These are phyloP conservation scores for Palaemon carinicauda DNA, from an alignment of 1,140 invertebrate genomes.

Conservation along the genomic window DNA sequence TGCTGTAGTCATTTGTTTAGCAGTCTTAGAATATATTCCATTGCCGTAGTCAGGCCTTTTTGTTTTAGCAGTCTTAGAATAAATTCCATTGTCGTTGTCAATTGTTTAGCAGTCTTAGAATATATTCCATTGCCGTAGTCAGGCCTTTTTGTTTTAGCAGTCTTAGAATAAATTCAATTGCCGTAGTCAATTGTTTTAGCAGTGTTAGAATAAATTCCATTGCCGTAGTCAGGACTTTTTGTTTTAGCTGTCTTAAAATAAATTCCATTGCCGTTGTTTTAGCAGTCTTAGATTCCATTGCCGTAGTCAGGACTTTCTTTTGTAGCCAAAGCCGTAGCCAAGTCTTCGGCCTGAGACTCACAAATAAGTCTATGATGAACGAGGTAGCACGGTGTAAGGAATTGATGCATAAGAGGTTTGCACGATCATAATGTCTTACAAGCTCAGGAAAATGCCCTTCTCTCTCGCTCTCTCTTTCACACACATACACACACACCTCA, in stretches of 20 bases:
- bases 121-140: no score
- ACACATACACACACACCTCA: not conserved
- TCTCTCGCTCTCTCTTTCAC: not conserved
- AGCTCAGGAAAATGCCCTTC: not conserved
- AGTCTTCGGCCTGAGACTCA: not conserved
- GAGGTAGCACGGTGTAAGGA: constrained; percentile 49
- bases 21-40: no score
- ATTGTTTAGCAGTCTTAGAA: no score
- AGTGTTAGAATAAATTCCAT: no score
- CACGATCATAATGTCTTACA: constrained; percentile 51
- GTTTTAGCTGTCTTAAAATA: not conserved
- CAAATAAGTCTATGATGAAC: constrained; percentile 52
- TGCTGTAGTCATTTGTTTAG: no score
- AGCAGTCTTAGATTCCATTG: not conserved
- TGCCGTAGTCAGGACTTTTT: not conserved
- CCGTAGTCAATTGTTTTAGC: no score
- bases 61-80: no score
- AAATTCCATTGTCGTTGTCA: no score
- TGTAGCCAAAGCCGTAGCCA: constrained; percentile 3
- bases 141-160: no score
- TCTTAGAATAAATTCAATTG: not conserved
- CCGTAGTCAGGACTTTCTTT: not conserved
- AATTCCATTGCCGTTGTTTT: not conserved
- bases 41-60: no score
- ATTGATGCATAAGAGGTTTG: constrained; percentile 48